Evolutionary conservation across 2,888 invertebrate genomes (phyloP).

Genomic region (Stramonita haemastoma): DNA sequence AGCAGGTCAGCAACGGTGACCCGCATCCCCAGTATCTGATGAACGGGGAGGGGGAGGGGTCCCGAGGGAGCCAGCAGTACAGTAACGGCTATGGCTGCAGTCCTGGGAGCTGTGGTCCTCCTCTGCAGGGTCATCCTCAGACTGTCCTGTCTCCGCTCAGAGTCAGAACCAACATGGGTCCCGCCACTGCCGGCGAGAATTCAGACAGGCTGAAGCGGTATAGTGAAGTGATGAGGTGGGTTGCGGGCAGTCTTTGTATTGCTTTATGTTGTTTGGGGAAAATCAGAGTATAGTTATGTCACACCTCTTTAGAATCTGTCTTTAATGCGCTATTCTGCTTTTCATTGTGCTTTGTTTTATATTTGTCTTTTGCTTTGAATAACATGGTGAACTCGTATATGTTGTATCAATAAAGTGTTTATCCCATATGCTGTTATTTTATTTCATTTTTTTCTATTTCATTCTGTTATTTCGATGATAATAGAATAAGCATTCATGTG

Average conservation of each 20-base stretch:
- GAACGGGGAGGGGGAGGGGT: not conserved
- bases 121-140: not conserved
- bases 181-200: slow-evolving; percentile 58
- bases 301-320: too few species aligned
- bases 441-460: too few species aligned
- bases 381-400: too few species aligned
- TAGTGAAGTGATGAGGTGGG: slow-evolving; percentile 60
- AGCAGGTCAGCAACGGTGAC: not conserved
- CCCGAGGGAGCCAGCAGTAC: not conserved
- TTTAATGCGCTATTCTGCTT: too few species aligned
- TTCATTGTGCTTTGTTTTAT: too few species aligned
- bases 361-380: too few species aligned
- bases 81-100: slow-evolving; percentile 10
- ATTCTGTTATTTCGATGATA: too few species aligned
- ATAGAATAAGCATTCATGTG: too few species aligned
- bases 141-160: slow-evolving; percentile 45
- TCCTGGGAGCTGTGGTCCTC: not conserved
- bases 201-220: slow-evolving; percentile 64
- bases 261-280: not conserved
- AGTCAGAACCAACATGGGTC: slow-evolving; percentile 60
- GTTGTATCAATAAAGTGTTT: too few species aligned
- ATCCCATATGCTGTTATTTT: too few species aligned
- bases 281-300: too few species aligned
- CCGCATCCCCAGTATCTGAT: not conserved
- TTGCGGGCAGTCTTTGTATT: too few species aligned